phyloP scores from a whole-genome alignment of 2,113 vertebrate species.

The Anguilla japonica region DNA sequence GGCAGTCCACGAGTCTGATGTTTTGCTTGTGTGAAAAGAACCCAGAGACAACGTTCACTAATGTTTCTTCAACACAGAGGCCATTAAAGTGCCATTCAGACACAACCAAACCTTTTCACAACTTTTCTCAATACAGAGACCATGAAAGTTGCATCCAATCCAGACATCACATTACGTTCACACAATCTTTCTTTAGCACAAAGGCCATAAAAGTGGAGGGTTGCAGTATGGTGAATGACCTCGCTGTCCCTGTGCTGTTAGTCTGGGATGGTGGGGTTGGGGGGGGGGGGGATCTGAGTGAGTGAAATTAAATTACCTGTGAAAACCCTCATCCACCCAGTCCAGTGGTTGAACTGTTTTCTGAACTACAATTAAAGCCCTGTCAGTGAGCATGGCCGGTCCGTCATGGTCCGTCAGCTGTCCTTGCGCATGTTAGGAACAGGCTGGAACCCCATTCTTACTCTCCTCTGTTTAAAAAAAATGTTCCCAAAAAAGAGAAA shows the following conservation, averaged over 20 bases:
- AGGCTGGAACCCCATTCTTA: not conserved
- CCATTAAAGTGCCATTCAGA: not conserved
- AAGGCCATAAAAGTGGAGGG: not conserved
- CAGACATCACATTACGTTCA: not conserved
- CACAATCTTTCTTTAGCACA: not conserved
- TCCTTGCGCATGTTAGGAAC: not conserved
- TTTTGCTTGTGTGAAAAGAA: conserved; percentile 47
- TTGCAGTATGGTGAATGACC: not conserved
- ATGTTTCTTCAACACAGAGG: not conserved
- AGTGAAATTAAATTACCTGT: not conserved
- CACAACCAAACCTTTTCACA: not conserved
- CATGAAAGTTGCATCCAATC: not conserved
- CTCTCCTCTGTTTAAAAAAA: not conserved
- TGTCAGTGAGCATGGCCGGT: not conserved
- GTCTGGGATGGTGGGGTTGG: not conserved
- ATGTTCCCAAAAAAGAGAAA: not conserved
- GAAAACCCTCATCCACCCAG: not conserved
- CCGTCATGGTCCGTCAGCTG: not conserved
- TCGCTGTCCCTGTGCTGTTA: not conserved
- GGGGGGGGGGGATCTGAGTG: not conserved
- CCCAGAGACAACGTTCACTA: conserved; percentile 10
- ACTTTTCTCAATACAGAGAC: not conserved
- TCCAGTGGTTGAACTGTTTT: not conserved
- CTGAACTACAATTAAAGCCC: not conserved
- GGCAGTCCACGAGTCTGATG: conserved; percentile 16